Conservation (phyloP, 2,888 invertebrate species). For the Adelphocoris suturalis region DNA sequence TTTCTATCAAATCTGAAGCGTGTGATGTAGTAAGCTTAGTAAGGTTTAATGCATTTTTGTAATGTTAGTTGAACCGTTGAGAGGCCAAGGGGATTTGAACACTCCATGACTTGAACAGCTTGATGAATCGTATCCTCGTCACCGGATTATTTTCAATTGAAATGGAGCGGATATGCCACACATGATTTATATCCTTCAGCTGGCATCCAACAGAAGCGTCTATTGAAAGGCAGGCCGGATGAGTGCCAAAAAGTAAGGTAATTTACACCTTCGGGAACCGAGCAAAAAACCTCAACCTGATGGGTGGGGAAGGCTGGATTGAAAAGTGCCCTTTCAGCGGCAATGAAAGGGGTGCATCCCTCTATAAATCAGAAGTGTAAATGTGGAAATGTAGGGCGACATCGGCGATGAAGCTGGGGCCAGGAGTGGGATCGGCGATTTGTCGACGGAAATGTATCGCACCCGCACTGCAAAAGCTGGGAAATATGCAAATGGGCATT, state of each 20-base stretch:
- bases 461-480: conserved; percentile 46
- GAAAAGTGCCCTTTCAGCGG: conserved; percentile 56
- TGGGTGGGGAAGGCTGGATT: conserved; percentile 30
- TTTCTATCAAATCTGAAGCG: too few relatives aligned
- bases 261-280: conserved; percentile 48
- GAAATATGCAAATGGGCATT: conserved; percentile 49
- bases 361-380: conserved; percentile 56
- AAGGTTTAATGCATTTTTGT: too few relatives aligned
- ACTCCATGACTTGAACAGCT: background rate
- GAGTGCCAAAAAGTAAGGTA: conserved; percentile 54
- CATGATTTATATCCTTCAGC: conserved; percentile 28
- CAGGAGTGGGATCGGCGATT: conserved; percentile 47
- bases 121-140: conserved; percentile 6
- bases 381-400: conserved; percentile 59
- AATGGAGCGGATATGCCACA: conserved; percentile 52
- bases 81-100: background rate
- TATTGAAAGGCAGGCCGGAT: conserved; percentile 40
- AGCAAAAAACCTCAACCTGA: conserved; percentile 23
- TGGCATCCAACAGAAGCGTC: conserved; percentile 41
- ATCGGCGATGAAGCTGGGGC: conserved; percentile 12
- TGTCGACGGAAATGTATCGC: conserved; percentile 51
- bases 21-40: too few relatives aligned
- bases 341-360: conserved; percentile 58
- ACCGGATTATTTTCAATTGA: conserved; percentile 42
- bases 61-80: too few relatives aligned